Base-by-base conservation (phyloP, 1,140 invertebrate species). In the Aphelinus atriplicis region DNA sequence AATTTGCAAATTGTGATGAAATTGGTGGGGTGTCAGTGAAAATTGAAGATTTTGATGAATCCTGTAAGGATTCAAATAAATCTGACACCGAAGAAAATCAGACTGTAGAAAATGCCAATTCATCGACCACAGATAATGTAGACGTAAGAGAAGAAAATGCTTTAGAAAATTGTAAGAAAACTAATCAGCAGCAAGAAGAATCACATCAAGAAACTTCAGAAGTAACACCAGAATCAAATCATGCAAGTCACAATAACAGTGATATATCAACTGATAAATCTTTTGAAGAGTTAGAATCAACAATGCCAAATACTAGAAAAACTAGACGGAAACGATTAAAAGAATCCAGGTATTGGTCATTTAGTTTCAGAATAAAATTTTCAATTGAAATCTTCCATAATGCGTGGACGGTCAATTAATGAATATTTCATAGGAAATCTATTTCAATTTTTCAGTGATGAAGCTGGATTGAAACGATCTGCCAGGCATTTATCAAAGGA, bases 11-110 rank as follows among this genome's bases (percentile, higher is more conserved):
- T 71, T 88, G 84, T 71, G 83, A 87, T 80, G 80, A 84, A 56
- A 86, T 87, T 69, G 81, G 85, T 6, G 87, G 86, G 26, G 85
- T 88, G 48, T 88, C 85, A 3, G 86, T 88, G 0, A 88, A 88
- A 60, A 85, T 88, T 64, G 86, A 88, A 68, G 83, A 79, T 66
- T 84, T 80, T 1, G 85, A 87, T 58, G 85, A 87, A 53, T 78
- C 82, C 73, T 83, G 77, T 3, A 82, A 86, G 68, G 50, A 47
- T 6, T 61, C 77, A 9, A 83, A 85, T 43, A 85, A 88, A 71
- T 84, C 82, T 2, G 83, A 85, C 75, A 71, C 73, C 1, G 81
- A 85, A 2, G 83, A 82, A 7, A 70, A 66, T 2, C 79, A 78
- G 63, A 75, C 71, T n/a, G 51, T 26, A 42, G 77, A 78, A 50